Base-by-base conservation (phyloP, 2,888 invertebrate genomes). In the Hipparchia sbordonii region DNA sequence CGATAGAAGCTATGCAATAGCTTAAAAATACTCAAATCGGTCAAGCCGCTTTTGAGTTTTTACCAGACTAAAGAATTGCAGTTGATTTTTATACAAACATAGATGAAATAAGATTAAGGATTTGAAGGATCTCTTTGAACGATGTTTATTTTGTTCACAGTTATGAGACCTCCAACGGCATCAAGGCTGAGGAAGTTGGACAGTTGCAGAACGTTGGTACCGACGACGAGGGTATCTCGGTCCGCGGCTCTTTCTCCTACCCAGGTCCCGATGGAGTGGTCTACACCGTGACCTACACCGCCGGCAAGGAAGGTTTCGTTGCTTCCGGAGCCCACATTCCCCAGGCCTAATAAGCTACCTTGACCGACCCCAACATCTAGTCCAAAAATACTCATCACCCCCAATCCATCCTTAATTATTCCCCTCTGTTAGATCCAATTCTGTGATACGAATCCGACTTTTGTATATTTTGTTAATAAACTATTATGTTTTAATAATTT, bases 281-380 rank as follows among this genome's bases (percentile, higher is more conserved):
- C 70, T 95, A 95, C 90, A 78, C 80, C 52, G 86, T 95, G 63
- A 83, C 78, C 72, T 95, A 95, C 91, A 77, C 88, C 74, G 95
- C 95, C 60, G 85, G 94, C 84, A 89, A 94, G 83, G 81, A 89
- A 79, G 95, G 95, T 12, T 95, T 94, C 93, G 12, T 12, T 1
- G 6, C 65, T 33, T 1, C 0, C 1, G 65, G 33, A 1, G 33
- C 10, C 5, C 65, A 65, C 90, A 91, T 78, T 89, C 95, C 82
- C 56, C 71, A 12, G 91, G 86, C 69, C 72, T 86, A 7, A 6
- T 48, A 86, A 86, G 72, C 74, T 66, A 62, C 12, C 33, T 39
- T 56, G 68, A 78, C n/a, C 57, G 72, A 77, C 75, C 75, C 68
- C 73, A 79, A 77, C 73, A 79, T 89, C 89, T 89, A 89, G 89